A percentile compares a stretch with the other conserved stretches of the same genome.
phyloP scores from a whole-genome alignment of 2,797 vertebrate species.

The Adrianichthys oophorus region DNA sequence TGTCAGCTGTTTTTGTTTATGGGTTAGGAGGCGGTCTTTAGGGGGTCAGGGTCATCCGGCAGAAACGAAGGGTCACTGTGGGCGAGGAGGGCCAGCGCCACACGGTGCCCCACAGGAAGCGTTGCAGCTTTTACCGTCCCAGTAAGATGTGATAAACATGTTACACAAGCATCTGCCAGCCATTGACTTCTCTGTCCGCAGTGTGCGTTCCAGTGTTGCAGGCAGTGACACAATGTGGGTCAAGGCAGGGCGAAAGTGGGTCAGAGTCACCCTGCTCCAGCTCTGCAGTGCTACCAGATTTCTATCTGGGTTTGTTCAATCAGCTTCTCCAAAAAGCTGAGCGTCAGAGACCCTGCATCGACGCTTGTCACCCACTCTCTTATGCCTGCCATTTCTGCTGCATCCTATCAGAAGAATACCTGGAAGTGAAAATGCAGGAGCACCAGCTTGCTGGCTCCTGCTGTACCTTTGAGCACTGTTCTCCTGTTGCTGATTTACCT shows the following conservation, averaged over 20 bases:
- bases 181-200: slow-evolving; percentile 31
- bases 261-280: slow-evolving; percentile 46
- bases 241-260: slow-evolving; percentile 61
- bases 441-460: slow-evolving; percentile 17
- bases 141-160: slow-evolving; percentile 39
- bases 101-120: slow-evolving; percentile 50
- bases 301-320: neutral
- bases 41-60: slow-evolving; percentile 31
- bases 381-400: slow-evolving; percentile 9
- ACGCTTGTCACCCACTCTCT: neutral
- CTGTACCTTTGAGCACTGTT: slow-evolving; percentile 15
- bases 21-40: slow-evolving; percentile 26
- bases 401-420: slow-evolving; percentile 36
- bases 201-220: slow-evolving; percentile 25
- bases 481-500: slow-evolving; percentile 19
- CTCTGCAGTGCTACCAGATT: slow-evolving; percentile 6
- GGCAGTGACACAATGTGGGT: slow-evolving; percentile 56
- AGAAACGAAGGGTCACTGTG: slow-evolving; percentile 40
- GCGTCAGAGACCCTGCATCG: slow-evolving; percentile 11
- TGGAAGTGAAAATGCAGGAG: slow-evolving; percentile 34
- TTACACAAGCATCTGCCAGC: slow-evolving; percentile 57
- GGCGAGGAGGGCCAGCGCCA: slow-evolving; percentile 8
- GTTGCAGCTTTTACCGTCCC: neutral
- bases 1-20: slow-evolving; percentile 2
- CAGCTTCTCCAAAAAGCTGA: slow-evolving; percentile 7